Conservation (phyloP, 1,140 invertebrate species). For the Pemphigus obesinymphae region DNA sequence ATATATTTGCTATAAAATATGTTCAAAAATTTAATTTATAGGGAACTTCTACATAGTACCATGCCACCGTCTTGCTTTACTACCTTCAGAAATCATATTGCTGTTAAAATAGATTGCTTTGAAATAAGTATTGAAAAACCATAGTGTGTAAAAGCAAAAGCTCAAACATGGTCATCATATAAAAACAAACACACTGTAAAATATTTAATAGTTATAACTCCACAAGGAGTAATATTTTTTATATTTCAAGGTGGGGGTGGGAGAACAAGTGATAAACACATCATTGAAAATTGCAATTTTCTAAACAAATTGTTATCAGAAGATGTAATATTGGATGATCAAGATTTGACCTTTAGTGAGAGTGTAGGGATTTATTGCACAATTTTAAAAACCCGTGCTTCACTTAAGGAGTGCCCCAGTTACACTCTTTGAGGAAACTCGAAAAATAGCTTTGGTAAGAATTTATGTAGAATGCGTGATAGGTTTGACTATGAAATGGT, state of each 20-base stretch:
- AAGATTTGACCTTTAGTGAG: conserved; percentile 50
- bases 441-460: conserved; percentile 50
- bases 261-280: conserved; percentile 48
- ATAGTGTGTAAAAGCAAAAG: not conserved
- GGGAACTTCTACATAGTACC: too few relatives aligned
- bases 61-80: too few relatives aligned
- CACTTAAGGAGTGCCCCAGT: not conserved
- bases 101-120: too few relatives aligned
- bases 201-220: conserved; percentile 51
- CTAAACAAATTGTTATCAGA: conserved; percentile 46
- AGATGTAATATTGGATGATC: conserved; percentile 49
- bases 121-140: not conserved
- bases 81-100: too few relatives aligned
- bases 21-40: too few relatives aligned
- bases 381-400: too few relatives aligned
- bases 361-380: not conserved
- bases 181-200: conserved; percentile 50
- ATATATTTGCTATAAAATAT: too few relatives aligned
- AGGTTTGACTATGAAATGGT: not conserved
- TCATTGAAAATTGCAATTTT: conserved; percentile 49
- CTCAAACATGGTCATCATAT: not conserved
- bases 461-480: conserved; percentile 52
- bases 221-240: conserved; percentile 52
- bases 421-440: conserved; percentile 46
- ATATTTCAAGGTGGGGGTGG: conserved; percentile 51